A percentile compares a stretch with the other conserved stretches of the same genome.
Evolutionary conservation across 30 jellyfish, hydroid and myxozoan genomes (phyloP).

Genomic region (Morbakka virulenta): DNA sequence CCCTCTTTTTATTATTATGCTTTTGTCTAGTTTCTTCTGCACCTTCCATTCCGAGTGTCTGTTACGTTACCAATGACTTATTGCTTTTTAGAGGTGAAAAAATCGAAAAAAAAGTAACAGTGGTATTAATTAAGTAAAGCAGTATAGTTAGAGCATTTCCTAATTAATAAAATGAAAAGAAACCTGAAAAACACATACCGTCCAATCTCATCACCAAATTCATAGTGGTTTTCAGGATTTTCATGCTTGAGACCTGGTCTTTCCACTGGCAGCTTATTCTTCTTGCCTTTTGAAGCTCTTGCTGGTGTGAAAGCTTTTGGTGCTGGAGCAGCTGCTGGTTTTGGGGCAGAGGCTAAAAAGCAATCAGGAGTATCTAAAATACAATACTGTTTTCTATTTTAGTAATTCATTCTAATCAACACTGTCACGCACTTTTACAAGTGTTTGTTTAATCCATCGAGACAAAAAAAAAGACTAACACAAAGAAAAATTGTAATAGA

Average conservation of each 20-base stretch:
- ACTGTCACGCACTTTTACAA: no score
- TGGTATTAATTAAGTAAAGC: no score
- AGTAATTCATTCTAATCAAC: background rate
- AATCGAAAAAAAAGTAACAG: no score
- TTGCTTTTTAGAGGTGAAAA: no score
- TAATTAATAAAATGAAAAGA: background rate
- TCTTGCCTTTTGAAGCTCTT: constrained; percentile 58
- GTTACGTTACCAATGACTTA: no score
- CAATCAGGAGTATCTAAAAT: background rate
- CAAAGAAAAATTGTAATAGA: no score
- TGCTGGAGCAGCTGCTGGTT: constrained; percentile 11
- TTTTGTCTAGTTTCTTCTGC: no score
- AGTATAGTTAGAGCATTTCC: no score
- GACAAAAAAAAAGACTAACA: no score
- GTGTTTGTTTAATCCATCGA: no score
- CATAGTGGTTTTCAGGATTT: constrained; percentile 88
- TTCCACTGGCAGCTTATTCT: constrained; percentile 93
- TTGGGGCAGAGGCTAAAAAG: background rate
- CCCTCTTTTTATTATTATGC: no score
- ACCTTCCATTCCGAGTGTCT: no score
- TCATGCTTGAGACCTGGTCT: constrained; percentile 83
- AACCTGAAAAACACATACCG: constrained; percentile 29
- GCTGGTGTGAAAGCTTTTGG: constrained; percentile 84
- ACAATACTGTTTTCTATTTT: background rate
- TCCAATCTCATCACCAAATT: constrained; percentile 98